These are phyloP conservation scores for Tetheella fluctuosa DNA, from an alignment of 2,888 invertebrate species.

Conservation along the genomic window DNA sequence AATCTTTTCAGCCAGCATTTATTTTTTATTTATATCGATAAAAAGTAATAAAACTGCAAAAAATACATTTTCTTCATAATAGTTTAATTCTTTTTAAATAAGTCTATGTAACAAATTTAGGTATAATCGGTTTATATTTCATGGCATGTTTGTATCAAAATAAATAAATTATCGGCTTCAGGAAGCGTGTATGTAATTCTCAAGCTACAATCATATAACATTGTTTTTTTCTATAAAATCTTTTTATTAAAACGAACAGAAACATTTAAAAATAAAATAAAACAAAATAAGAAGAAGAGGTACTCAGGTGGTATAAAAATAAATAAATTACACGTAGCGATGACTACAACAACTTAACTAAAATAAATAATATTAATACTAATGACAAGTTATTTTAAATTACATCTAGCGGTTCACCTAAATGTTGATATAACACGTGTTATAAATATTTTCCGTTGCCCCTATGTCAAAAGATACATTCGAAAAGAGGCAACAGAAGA, in stretches of 20 bases:
- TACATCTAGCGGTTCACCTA: constrained; percentile 81
- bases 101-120: constrained; percentile 20
- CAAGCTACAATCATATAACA: background rate
- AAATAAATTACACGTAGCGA: constrained; percentile 72
- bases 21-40: too few species aligned
- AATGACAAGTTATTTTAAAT: constrained; percentile 83
- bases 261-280: constrained; percentile 46
- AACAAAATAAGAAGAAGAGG: constrained; percentile 74
- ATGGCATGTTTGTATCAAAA: constrained; percentile 9
- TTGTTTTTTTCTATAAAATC: constrained; percentile 41
- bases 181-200: background rate
- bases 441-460: constrained; percentile 79
- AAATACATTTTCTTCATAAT: constrained; percentile 37
- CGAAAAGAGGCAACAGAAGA: constrained; percentile 82
- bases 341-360: constrained; percentile 75
- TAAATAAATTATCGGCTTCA: background rate
- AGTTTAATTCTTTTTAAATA: constrained; percentile 48
- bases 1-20: too few species aligned
- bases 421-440: constrained; percentile 67
- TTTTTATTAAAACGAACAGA: constrained; percentile 44
- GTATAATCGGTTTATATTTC: constrained; percentile 11
- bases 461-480: constrained; percentile 65
- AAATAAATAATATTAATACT: constrained; percentile 83
- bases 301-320: constrained; percentile 80
- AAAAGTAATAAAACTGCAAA: constrained; percentile 38